Evolutionary conservation across 2,888 invertebrate species (phyloP), one percentile per base, ranked within the genome.

Genomic region (Eudemis profundana): DNA sequence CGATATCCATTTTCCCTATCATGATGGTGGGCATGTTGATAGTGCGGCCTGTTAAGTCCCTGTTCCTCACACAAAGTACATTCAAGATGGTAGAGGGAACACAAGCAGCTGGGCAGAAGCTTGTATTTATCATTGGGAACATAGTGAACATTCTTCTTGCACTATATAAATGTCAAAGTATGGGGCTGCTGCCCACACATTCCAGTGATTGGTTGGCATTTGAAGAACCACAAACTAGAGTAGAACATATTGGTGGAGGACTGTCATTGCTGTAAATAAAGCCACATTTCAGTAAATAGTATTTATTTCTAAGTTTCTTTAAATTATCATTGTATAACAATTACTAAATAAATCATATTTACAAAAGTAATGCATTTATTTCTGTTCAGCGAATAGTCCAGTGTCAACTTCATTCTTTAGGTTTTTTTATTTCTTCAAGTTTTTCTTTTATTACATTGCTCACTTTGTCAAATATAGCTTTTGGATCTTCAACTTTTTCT

Each of bases 1-100:
- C 99, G 0, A 99, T 99, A 78, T 99, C 99, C 0, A 99, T 99
- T 77, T 99, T 99, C 79, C 99, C 99, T 0, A 99, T 99, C 51
- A 99, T 99, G 99, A 99, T 99, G 99, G 98, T 99, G 7, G 99
- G 98, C 46, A 99, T 99, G 99, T 94, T 99, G 90, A 96, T 99
- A 76, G 96, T 99, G 78, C 93, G 99, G 68, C 99, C 99, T 1
- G 95, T 99, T 23, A 99, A 99, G 90, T 98, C 99, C 2, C 93
- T 99, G 63, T 97, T 99, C 84, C 93, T 97, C 0, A 96, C 98
- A 38, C 96, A 96, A 79, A 95, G 95, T 70, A 96, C 98, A 29
- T 98, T 98, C 79, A 98, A 98, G 90, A 96, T 97, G 94, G 97
- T 98, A 61, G 98, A 98, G 88, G 98, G 98, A 23, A 95, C 96